Evolutionary conservation across 2,888 invertebrate species (phyloP).

Genomic region (Rhorus exstirpatorius): DNA sequence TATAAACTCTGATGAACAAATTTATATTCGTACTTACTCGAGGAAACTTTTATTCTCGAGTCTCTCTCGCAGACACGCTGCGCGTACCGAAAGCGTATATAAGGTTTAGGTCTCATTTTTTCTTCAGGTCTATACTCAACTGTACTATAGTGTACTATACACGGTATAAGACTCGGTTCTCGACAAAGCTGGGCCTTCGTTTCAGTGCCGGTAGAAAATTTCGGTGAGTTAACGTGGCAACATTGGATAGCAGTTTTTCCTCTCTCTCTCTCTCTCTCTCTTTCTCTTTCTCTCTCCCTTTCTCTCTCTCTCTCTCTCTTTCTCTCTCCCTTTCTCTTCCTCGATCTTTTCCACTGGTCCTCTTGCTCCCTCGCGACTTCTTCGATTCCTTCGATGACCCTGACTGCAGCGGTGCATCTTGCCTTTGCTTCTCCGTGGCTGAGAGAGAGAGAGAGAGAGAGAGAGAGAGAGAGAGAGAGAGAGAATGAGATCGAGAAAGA

Average conservation of each 20-base stretch:
- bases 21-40: too few species aligned
- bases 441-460: slow-evolving; percentile 43
- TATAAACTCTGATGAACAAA: too few species aligned
- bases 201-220: slow-evolving; percentile 60
- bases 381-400: slow-evolving; percentile 69
- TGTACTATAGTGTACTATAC: background rate
- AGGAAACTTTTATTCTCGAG: slow-evolving; percentile 1
- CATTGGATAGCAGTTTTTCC: slow-evolving; percentile 52
- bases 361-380: slow-evolving; percentile 49
- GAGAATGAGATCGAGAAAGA: slow-evolving; percentile 56
- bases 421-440: slow-evolving; percentile 54
- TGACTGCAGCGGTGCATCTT: slow-evolving; percentile 62
- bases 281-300: slow-evolving; percentile 25
- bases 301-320: slow-evolving; percentile 17
- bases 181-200: slow-evolving; percentile 58
- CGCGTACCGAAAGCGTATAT: background rate
- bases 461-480: slow-evolving; percentile 38
- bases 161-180: slow-evolving; percentile 14
- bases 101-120: slow-evolving; percentile 6
- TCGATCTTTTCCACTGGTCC: slow-evolving; percentile 32
- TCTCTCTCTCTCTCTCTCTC: slow-evolving; percentile 20
- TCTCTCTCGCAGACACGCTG: background rate
- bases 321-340: slow-evolving; percentile 25
- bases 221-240: slow-evolving; percentile 68
- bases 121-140: background rate